Conservation (phyloP, 2,113 vertebrate species). For the Cephalopholis sonnerati region DNA sequence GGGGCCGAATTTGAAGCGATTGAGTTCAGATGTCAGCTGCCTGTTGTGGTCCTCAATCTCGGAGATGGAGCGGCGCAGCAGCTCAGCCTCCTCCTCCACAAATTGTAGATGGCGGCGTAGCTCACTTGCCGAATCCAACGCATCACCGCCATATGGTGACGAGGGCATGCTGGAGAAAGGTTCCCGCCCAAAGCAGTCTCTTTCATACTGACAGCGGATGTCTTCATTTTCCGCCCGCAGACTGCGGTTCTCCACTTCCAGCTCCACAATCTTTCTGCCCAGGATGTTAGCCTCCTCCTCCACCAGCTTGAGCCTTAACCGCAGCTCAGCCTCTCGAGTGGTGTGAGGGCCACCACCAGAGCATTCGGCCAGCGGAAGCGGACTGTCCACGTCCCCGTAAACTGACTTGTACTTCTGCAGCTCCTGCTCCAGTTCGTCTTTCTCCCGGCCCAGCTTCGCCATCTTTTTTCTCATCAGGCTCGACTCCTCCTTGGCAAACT, state of each 20-base stretch:
- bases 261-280: slow-evolving; percentile 96
- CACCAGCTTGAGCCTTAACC: slow-evolving; percentile 95
- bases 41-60: slow-evolving; percentile 98
- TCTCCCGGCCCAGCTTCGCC: slow-evolving; percentile 95
- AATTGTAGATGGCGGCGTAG: slow-evolving; percentile 96
- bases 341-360: slow-evolving; percentile 93
- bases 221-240: slow-evolving; percentile 97
- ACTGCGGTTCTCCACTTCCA: slow-evolving; percentile 98
- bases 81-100: slow-evolving; percentile 96
- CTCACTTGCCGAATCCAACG: slow-evolving; percentile 90
- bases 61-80: slow-evolving; percentile 93
- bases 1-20: slow-evolving; percentile 93
- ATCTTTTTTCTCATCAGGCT: slow-evolving; percentile 97
- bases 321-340: slow-evolving; percentile 95
- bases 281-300: slow-evolving; percentile 98
- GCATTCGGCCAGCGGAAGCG: slow-evolving; percentile 88
- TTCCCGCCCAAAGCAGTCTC: slow-evolving; percentile 90
- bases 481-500: slow-evolving; percentile 98
- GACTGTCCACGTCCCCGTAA: slow-evolving; percentile 96
- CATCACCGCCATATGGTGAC: slow-evolving; percentile 91
- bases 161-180: slow-evolving; percentile 92
- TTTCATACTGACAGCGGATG: slow-evolving; percentile 92
- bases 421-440: slow-evolving; percentile 96
- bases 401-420: slow-evolving; percentile 96
- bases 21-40: slow-evolving; percentile 93